Percentiles rank a stretch among this genome's conserved stretches.
These are phyloP conservation scores for Paracanthobrama guichenoti DNA, from an alignment of 2,113 vertebrate species.

Conservation along the genomic window DNA sequence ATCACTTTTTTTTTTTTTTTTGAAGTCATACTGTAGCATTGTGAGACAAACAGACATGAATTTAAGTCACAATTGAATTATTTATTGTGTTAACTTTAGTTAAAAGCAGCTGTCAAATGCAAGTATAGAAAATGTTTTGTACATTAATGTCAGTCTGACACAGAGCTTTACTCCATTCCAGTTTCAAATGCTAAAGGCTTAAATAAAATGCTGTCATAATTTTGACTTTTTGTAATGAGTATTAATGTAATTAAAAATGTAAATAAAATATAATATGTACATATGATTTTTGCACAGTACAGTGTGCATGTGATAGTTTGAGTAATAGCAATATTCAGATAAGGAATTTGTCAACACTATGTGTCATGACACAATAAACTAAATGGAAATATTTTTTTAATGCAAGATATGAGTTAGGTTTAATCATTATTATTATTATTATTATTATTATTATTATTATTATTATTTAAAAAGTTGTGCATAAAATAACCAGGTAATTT, in stretches of 20 bases:
- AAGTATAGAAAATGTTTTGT: not conserved
- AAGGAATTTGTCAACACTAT: not conserved
- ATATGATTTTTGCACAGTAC: not conserved
- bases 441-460: no score
- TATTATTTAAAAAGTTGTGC: not conserved
- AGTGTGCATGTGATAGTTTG: not conserved
- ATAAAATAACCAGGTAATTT: not conserved
- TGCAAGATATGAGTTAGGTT: no score
- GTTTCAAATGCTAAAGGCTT: not conserved
- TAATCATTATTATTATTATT: not conserved
- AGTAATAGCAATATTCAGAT: not conserved
- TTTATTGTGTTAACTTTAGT: not conserved
- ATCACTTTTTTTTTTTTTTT: not conserved
- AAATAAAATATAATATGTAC: no score
- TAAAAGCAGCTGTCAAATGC: slow-evolving; percentile 18
- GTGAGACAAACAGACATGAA: not conserved
- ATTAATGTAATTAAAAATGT: not conserved
- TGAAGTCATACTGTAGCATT: not conserved
- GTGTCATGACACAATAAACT: not conserved
- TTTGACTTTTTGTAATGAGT: not conserved
- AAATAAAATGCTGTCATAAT: not conserved
- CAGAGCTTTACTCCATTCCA: not conserved
- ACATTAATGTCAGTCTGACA: not conserved
- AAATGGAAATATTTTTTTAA: not conserved
- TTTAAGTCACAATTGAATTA: not conserved